Base-by-base conservation (phyloP, 2,888 invertebrate species). In the Bedellia somnulentella region DNA sequence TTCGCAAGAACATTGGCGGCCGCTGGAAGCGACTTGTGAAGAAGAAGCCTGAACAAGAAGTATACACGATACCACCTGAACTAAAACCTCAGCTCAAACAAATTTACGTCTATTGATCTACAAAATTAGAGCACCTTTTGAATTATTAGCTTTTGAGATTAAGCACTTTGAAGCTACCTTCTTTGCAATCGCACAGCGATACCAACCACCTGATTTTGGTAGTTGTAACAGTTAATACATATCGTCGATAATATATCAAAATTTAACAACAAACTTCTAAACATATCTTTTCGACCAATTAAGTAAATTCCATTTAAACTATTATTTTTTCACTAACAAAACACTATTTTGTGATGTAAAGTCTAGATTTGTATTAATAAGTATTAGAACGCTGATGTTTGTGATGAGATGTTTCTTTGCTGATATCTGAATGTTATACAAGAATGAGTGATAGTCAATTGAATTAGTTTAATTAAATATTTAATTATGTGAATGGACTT, bases 61-160 rank as follows among this genome's bases (percentile, higher is more conserved):
- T 85, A 42, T 88, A 88, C 75, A 85, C 86, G 63, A 89, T 91
- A 78, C 90, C 90, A 47, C 87, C 89, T 35, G 90, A 90, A 76
- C 80, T 90, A 52, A 87, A 88, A 63, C 89, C 89, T 46, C 90
- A 91, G 77, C 81, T 91, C 46, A 90, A 90, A 75, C 86, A 89
- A 59, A 91, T 91, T 56, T 91, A 90, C 68, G 90, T 91, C 59
- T 91, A 90, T 75, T 90, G 80, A 79, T 33, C 45, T 38, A 29
- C 31, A 4, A 3, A 17, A 5, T 22, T 2, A n/a, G 10, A 18
- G 16, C 29, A 5, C 16, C 18, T 18, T 5, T 5, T 9, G 18
- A 9, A n/a, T n/a, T n/a, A n/a, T n/a, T n/a, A n/a, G n/a, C n/a
- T n/a, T n/a, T n/a, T n/a, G n/a, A n/a, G n/a, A n/a, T n/a, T n/a